These are phyloP conservation scores for Gymnarchus niloticus DNA, from an alignment of 2,113 vertebrate genomes.

Conservation along the genomic window DNA sequence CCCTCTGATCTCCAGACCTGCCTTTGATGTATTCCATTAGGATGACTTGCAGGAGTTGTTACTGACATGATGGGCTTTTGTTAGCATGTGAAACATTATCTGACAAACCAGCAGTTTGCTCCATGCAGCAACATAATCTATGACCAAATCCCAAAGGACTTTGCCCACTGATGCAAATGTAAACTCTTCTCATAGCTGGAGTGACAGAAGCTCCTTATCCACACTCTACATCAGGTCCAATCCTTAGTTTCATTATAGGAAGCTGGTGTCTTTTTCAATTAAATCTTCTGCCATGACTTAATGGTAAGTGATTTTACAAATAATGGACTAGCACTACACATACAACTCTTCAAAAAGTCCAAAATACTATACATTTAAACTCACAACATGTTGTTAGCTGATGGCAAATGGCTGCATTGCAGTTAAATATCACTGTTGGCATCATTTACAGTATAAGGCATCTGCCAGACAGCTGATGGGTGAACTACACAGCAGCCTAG, in stretches of 20 bases:
- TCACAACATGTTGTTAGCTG: neutral
- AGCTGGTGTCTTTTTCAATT: conserved; percentile 25
- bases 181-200: neutral
- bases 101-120: conserved; percentile 41
- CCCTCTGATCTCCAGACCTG: neutral
- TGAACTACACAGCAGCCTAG: neutral
- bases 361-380: too few species aligned
- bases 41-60: neutral
- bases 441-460: neutral
- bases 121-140: conserved; percentile 37
- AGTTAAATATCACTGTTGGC: too few species aligned
- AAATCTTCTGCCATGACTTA: conserved; percentile 21
- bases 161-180: neutral
- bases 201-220: conserved; percentile 31
- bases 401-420: neutral
- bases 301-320: conserved; percentile 11
- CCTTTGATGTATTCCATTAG: neutral
- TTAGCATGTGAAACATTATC: neutral
- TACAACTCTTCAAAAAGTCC: too few species aligned
- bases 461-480: neutral
- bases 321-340: neutral
- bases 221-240: neutral
- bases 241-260: conserved; percentile 37
- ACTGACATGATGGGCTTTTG: neutral
- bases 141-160: neutral